Conservation (phyloP, 2,888 invertebrate genomes). For the Eilema caniola region DNA sequence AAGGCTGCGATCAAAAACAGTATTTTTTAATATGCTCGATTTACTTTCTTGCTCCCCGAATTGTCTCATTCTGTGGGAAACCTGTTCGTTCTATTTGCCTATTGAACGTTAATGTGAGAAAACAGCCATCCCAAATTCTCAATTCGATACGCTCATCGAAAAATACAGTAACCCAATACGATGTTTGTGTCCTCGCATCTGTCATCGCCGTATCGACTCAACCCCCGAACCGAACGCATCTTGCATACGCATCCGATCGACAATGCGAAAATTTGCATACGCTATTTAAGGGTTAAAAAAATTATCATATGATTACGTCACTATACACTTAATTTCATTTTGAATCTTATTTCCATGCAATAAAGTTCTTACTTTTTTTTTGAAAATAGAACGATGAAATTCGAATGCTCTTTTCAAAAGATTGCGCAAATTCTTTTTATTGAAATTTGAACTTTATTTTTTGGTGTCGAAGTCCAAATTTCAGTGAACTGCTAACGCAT, state of each 20-base stretch:
- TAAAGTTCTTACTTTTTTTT: conserved; percentile 40
- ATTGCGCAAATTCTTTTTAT: conserved; percentile 20
- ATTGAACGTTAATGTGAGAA: conserved; percentile 27
- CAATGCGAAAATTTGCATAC: conserved; percentile 79
- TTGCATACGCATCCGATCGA: conserved; percentile 60
- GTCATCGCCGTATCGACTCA: conserved; percentile 80
- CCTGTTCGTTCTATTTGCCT: conserved; percentile 12
- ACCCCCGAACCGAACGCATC: conserved; percentile 62
- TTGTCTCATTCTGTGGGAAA: conserved; percentile 7
- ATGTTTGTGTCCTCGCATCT: conserved; percentile 77
- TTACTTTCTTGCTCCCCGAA: neutral
- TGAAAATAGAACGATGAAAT: conserved; percentile 43
- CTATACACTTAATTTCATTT: conserved; percentile 28
- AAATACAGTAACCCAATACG: conserved; percentile 67
- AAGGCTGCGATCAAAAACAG: neutral
- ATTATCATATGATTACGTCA: conserved; percentile 66
- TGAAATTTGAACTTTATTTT: conserved; percentile 4
- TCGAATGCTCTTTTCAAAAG: conserved; percentile 63
- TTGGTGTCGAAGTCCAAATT: conserved; percentile 41
- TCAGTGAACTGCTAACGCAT: conserved; percentile 38
- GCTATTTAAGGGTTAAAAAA: conserved; percentile 79
- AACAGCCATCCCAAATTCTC: conserved; percentile 29
- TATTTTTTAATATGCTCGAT: neutral
- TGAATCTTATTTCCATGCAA: conserved; percentile 28
- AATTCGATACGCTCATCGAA: conserved; percentile 49